Evolutionary conservation across 1,140 invertebrate species (phyloP), one percentile per base, ranked within the genome.

Genomic region (Drosophila azteca): DNA sequence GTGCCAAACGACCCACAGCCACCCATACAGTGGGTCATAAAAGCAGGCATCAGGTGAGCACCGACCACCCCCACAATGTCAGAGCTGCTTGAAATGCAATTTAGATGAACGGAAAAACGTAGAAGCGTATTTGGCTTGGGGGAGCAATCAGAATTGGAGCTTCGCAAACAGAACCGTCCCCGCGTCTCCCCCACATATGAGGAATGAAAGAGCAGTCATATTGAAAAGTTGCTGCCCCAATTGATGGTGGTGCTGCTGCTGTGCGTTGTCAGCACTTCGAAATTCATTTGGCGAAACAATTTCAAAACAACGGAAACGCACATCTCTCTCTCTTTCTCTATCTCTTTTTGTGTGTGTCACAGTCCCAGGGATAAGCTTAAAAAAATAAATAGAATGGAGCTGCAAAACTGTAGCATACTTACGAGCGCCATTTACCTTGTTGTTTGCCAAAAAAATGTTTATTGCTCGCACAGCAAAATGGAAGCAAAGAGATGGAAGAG

Each of bases 261-360:
- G 13, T 70, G 67, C 67, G 67, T 22, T 70, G 75, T 89, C 79
- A 88, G 83, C 84, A 77, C 79, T 79, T 88, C 78, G 66, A 79
- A 88, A 88, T 83, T 88, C 83, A 88, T 88, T 88, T 88, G 76
- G 79, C 63, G 62, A 84, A 83, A 76, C 77, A 67, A 79, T 80
- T 77, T 77, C 68, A 68, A 62, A 81, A 75, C 74, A 74, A 69
- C 59, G 49, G 48, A 77, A 61, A 82, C 64, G 66, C 59, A 78
- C 65, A 50, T 57, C 41, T 54, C 11, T 13, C 13, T 39, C 11
- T 13, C 13, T 39, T 4, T 31, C 7, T 31, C 2, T 13, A 4
- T 13, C 17, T 29, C 3, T 53, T 15, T 20, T 11, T 15, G 31
- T 53, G 29, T 46, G 54, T 50, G 49, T 49, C 15, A 15, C 9